Base-by-base conservation (phyloP, 2,797 vertebrate species). In the Lycodopsis pacificus region DNA sequence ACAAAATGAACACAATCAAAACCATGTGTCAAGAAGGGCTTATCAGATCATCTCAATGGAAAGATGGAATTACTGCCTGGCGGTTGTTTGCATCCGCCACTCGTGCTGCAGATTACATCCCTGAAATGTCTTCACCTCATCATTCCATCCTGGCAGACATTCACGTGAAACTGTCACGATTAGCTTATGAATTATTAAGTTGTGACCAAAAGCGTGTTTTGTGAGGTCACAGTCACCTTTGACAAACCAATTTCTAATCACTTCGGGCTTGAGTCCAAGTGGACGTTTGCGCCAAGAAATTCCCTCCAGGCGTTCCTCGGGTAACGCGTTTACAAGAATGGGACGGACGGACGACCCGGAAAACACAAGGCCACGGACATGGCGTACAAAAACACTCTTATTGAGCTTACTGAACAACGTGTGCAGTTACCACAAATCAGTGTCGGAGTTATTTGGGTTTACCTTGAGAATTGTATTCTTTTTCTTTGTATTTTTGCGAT, bases 1-100 rank as follows among this genome's bases (percentile, higher is more conserved):
- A 69, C 13, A 71, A 85, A 85, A 75, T 65, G 48, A 86, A 46
- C 17, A 63, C 61, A 70, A 73, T 87, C 42, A 75, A 86, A 89
- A 54, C 10, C 25, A 22, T 58, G 77, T 53, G 61, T 59, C 58
- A 74, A 15, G 22, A 44, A 74, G 40, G 36, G n/a, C 56, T 69
- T 58, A 73, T 63, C 66, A 71, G 58, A 44, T 58, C 44, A 48
- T 72, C 54, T 80, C 34, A 67, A 30, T n/a, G 30, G 10, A 42
- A 4, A 20, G 15, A n/a, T 40, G 11, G 36, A 63, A 42, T 25
- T 42, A 63, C 8, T 2, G 22, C 61, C 38, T 63, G 8, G 2
- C 1, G 8, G 38, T 15, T 40, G 20, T 22, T 36, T 19, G 56
- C 30, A 0, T 58, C 17, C 10, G 30, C 17, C 30, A 34, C 10